Base-by-base conservation (phyloP, 2,888 invertebrate genomes). In the Pterostichus niger region DNA sequence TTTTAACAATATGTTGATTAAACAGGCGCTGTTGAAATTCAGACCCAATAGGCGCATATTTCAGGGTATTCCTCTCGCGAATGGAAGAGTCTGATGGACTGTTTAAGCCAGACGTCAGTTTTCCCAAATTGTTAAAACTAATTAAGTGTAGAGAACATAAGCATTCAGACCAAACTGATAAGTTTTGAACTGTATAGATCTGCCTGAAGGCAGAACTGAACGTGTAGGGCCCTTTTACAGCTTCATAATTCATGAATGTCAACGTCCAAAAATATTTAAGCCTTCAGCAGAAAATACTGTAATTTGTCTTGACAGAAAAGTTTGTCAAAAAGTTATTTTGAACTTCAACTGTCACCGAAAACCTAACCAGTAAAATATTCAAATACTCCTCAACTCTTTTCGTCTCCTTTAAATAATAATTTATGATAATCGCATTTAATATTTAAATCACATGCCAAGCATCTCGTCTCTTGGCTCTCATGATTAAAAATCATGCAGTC, bases 271-370 rank as follows among this genome's bases (percentile, higher is more conserved):
- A 64, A 59, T 59, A 59, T 59, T 59, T 59, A 59, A 59, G 31
- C 59, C 59, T 59, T 59, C 11, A 17, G 7, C 17, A 24, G 59
- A 24, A 59, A 59, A 64, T 64, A n/a, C 31, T 33, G 64, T 64
- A 64, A 64, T 64, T 35, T 64, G 33, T 35, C 64, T 64, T 35
- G 64, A n/a, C 59, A 35, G 35, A 64, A 64, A 64, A 64, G 64
- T 64, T 64, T 64, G 64, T 64, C 64, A 64, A 64, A 64, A 64
- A 64, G 35, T 64, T 64, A 64, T 64, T 64, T 64, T 64, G 64
- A 61, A 61, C 64, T 64, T 64, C 64, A 64, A 35, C 64, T 64
- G 64, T 64, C 64, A 64, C 35, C 31, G 35, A 17, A 59, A 54
- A 59, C 17, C 59, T 31, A 11, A 11, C 59, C 17, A 59, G 59